Evolutionary conservation across 2,113 vertebrate genomes (phyloP).

Genomic region (Ceyx cyanopectus): DNA sequence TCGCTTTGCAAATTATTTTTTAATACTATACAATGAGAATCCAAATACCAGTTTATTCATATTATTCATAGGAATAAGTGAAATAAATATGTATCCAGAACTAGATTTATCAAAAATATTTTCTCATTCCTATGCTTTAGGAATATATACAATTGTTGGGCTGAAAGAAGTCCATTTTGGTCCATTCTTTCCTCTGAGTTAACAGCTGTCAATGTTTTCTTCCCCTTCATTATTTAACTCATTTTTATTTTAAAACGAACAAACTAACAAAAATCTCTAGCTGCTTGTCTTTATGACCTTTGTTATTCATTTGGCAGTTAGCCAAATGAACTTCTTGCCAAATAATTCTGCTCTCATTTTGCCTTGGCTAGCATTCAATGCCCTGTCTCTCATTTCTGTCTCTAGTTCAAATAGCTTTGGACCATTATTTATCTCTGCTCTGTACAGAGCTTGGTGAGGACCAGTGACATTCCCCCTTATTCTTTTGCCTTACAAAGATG

Average conservation of each 20-base stretch:
- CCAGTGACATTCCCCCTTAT: constrained; percentile 26
- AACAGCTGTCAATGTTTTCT: constrained; percentile 8
- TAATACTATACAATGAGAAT: constrained; percentile 52
- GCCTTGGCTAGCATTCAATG: constrained; percentile 56
- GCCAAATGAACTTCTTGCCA: constrained; percentile 48
- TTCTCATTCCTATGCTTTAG: constrained; percentile 56
- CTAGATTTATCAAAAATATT: constrained; percentile 65
- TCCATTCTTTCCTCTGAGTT: constrained; percentile 42
- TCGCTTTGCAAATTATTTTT: constrained; percentile 21
- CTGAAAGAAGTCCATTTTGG: constrained; percentile 55
- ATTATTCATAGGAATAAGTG: constrained; percentile 45
- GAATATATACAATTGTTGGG: constrained; percentile 44
- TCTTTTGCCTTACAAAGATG: constrained; percentile 47
- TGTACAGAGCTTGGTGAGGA: constrained; percentile 28
- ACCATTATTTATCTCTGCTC: constrained; percentile 38
- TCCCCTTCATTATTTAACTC: constrained; percentile 20
- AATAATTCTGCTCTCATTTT: constrained; percentile 59
- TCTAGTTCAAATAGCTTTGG: constrained; percentile 32
- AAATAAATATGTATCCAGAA: constrained; percentile 55
- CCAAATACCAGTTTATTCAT: constrained; percentile 53
- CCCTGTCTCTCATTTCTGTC: constrained; percentile 49
- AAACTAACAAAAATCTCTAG: constrained; percentile 35
- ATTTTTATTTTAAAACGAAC: constrained; percentile 20
- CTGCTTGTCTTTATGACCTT: constrained; percentile 19
- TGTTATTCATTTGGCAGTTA: constrained; percentile 43